Evolutionary conservation across 2,888 invertebrate species (phyloP).

Genomic region (Drosophila engyochracea): DNA sequence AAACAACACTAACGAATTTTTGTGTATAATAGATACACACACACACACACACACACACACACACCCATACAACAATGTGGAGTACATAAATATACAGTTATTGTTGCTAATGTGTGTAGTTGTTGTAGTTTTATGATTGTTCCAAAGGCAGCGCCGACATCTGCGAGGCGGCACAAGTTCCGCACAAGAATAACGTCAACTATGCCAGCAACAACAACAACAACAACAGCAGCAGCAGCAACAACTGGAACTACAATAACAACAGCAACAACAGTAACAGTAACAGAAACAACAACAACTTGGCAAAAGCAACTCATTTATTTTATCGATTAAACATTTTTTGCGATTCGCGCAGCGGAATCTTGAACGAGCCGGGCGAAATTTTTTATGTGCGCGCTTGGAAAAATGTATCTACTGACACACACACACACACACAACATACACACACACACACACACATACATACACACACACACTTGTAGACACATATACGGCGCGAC

Average conservation of each 20-base stretch:
- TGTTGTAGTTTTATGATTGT: conserved; percentile 55
- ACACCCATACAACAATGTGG: conserved; percentile 1
- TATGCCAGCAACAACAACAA: conserved; percentile 53
- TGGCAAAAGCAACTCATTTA: conserved; percentile 80
- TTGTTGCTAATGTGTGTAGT: conserved; percentile 33
- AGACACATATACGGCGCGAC: conserved; percentile 60
- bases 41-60: not conserved
- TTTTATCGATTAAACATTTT: conserved; percentile 85
- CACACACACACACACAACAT: conserved; percentile 55
- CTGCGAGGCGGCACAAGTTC: conserved; percentile 60
- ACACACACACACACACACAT: conserved; percentile 28
- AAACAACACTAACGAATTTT: conserved; percentile 34
- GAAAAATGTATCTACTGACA: conserved; percentile 76
- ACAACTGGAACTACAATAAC: conserved; percentile 35
- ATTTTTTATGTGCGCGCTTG: conserved; percentile 64
- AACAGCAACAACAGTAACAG: conserved; percentile 22
- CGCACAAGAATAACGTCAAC: conserved; percentile 73
- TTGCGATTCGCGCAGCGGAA: conserved; percentile 81
- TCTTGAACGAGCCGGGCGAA: conserved; percentile 64
- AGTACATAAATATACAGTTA: conserved; percentile 71
- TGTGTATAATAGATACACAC: conserved; percentile 37
- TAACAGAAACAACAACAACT: conserved; percentile 40
- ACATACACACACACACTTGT: conserved; percentile 21
- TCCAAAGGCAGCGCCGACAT: conserved; percentile 55
- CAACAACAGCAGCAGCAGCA: conserved; percentile 28